phyloP scores from a whole-genome alignment of 2,797 vertebrate species.

The Passerculus sandwichensis region DNA sequence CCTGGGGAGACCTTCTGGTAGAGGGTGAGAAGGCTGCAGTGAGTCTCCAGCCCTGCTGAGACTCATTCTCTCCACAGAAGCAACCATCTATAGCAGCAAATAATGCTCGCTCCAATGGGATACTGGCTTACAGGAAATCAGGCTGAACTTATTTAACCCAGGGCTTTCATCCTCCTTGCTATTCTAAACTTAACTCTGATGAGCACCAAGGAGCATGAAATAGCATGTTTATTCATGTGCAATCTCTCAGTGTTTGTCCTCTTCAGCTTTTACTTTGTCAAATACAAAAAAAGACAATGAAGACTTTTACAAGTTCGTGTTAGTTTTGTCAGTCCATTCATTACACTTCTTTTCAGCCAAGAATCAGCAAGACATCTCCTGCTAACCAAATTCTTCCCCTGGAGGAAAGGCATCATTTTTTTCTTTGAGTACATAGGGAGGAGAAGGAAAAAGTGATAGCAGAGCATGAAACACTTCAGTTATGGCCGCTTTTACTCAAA shows the following conservation, averaged over 20 bases:
- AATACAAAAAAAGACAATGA: not conserved
- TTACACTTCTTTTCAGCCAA: not conserved
- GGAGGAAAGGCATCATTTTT: not conserved
- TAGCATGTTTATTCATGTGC: not conserved
- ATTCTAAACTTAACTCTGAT: not conserved
- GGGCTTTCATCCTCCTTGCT: not conserved
- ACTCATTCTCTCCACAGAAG: not conserved
- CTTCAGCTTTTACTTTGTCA: not conserved
- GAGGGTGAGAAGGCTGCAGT: not conserved
- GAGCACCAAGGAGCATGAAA: not conserved
- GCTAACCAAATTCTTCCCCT: not conserved
- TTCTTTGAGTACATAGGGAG: not conserved
- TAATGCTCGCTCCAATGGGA: not conserved
- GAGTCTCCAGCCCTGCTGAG: not conserved
- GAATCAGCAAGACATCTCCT: not conserved
- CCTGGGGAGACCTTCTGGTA: conserved; percentile 29
- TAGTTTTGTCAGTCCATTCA: conserved; percentile 9
- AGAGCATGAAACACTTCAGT: not conserved
- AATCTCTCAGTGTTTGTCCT: not conserved
- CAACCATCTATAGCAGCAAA: not conserved
- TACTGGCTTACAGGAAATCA: not conserved
- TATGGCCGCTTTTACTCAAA: not conserved
- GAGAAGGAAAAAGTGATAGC: not conserved
- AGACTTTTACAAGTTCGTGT: not conserved
- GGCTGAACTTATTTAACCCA: conserved; percentile 20